Evolutionary conservation across 92 coral and sea anemone species (phyloP), one percentile per base, ranked within the genome.

Genomic region (Ricordea florida): DNA sequence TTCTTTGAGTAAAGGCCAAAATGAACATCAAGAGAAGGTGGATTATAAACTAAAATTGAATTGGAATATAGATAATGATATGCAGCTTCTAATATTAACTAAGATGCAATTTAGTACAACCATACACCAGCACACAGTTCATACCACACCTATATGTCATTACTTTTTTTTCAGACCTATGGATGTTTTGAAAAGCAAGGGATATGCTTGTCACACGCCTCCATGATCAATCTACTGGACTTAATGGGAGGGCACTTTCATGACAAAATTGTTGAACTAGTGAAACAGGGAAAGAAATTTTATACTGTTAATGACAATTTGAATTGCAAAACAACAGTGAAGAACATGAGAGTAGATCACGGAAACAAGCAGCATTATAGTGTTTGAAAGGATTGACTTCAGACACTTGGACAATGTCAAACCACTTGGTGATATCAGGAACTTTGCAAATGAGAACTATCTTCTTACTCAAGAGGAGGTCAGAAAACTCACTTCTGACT

Each of bases 361-460:
- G 33, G 75, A 17, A 67, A 67, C 75, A 67, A 67, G 27, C 55
- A 31, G 44, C 76, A 68, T 68, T 53, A 20, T 68, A 6, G 75
- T 68, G n/a, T 46, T 68, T 20, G 75, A 68, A 25, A 30, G 75
- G 41, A 41, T 48, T 11, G 75, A 50, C 36, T 42, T 40, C 42
- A 22, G 32, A 16, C 41, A 47, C 61, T 67, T 48, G 17, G 62
- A 68, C 62, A 68, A 68, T 53, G 40, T 53, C 34, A 66, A 7
- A 21, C 47, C 76, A 18, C 25, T 68, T 42, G 75, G 75, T 28
- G 44, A 48, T 20, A 68, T 68, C 27, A 30, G 27, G 31, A 49
- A 33, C 28, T 68, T 68, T 68, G 30, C 41, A 23, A 50, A 68
- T 29, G 28, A 68, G 43, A 68, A 33, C 27, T 66, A 68, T 28